Evolutionary conservation across 2,113 vertebrate genomes (phyloP).

Genomic region (Embiotoca jacksoni): DNA sequence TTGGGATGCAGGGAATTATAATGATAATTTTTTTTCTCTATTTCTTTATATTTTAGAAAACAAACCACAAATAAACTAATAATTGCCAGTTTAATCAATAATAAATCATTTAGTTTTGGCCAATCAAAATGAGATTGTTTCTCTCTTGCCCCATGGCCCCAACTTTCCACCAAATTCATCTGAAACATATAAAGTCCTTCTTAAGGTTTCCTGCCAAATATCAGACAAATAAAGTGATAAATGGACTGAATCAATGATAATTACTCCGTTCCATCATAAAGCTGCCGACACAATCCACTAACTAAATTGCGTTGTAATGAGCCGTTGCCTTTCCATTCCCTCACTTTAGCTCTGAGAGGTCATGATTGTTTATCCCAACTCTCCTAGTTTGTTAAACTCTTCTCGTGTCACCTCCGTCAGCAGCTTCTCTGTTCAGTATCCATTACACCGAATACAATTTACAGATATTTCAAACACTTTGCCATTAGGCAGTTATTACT

Average conservation of each 20-base stretch:
- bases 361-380: not conserved
- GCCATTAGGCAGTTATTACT: not conserved
- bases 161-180: not conserved
- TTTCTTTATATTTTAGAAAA: too few species aligned
- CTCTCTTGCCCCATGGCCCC: not conserved
- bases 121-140: too few species aligned
- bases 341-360: slow-evolving; percentile 2
- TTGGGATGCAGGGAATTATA: too few species aligned
- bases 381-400: not conserved
- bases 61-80: too few species aligned
- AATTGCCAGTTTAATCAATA: too few species aligned
- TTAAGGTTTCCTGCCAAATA: not conserved
- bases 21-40: too few species aligned
- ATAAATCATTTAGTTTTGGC: too few species aligned
- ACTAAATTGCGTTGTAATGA: not conserved
- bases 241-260: not conserved
- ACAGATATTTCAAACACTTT: not conserved
- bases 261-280: not conserved
- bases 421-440: not conserved
- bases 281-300: not conserved
- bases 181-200: not conserved
- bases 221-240: not conserved
- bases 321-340: not conserved
- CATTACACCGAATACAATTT: not conserved
- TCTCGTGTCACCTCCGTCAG: not conserved